Base-by-base conservation (phyloP, 1,140 invertebrate species). In the Venturia canescens region DNA sequence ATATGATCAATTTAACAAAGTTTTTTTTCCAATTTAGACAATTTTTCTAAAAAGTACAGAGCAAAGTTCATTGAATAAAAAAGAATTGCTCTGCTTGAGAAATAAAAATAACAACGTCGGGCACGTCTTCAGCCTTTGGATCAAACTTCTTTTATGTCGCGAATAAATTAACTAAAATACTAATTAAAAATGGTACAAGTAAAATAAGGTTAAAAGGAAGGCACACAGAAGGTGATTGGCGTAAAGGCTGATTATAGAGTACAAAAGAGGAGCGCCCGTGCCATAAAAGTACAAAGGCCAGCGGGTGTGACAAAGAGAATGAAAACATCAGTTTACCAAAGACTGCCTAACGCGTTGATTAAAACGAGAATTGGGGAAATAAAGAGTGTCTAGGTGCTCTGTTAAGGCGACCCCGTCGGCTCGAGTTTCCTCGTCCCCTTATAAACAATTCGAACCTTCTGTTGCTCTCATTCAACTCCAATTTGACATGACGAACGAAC, bases 351-450 rank as follows among this genome's bases (percentile, higher is more conserved):
- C 80, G 86, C 38, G 75, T 89, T 89, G 87, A 90, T 90, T 90
- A 90, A 90, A 90, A 87, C 84, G 86, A 88, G 88, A 91, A 91
- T 90, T 90, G 85, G 83, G 85, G 85, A 88, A 90, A 89, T 89
- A 90, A 88, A 88, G 72, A 78, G 21, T 7, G 77, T 76, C 75
- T 72, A 82, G 70, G 21, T 72, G 70, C 70, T 34, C 70, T 50
- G 16, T 48, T 21, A 21, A 38, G 34, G 23, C 38, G 38, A 44
- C 38, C 38, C 38, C 11, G 7, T 44, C 38, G 38, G 70, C 21
- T 50, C 67, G 34, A 34, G n/a, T 23, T 57, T 57, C 53, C 53
- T 57, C n/a, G 53, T 18, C 21, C 18, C 34, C 23, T 72, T 50
- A 21, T n/a, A 21, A 38, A 29, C 70, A n/a, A 15, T 26, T 26